phyloP scores from a whole-genome alignment of 2,113 vertebrate genomes.

The Thomomys bottae region DNA sequence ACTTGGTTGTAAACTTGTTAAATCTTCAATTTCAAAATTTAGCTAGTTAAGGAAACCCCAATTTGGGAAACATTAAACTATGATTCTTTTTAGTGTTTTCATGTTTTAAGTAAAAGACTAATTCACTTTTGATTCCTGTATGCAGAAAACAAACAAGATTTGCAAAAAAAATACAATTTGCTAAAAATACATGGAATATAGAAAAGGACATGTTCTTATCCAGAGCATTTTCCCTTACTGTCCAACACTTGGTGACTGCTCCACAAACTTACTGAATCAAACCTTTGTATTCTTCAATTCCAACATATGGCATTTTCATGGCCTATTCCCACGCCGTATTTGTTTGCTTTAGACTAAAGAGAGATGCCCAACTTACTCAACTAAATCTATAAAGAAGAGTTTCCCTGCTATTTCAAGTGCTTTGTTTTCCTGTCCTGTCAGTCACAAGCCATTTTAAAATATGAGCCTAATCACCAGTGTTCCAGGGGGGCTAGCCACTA shows the following conservation, averaged over 20 bases:
- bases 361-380: slow-evolving; percentile 27
- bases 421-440: slow-evolving; percentile 69
- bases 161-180: not conserved
- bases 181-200: not conserved
- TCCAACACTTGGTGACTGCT: not conserved
- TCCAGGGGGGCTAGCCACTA: slow-evolving; percentile 28
- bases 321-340: slow-evolving; percentile 6
- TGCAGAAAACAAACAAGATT: not conserved
- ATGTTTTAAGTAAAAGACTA: not conserved
- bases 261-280: slow-evolving; percentile 19
- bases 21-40: slow-evolving; percentile 18
- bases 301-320: slow-evolving; percentile 64
- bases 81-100: not conserved
- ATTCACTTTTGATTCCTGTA: not conserved
- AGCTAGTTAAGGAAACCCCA: not conserved
- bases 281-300: slow-evolving; percentile 31
- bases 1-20: not conserved
- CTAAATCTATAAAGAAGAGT: slow-evolving; percentile 17
- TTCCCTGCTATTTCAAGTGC: slow-evolving; percentile 28
- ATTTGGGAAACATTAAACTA: not conserved
- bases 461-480: slow-evolving; percentile 65
- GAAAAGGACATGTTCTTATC: not conserved
- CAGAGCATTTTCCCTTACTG: not conserved
- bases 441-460: slow-evolving; percentile 63
- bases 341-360: slow-evolving; percentile 63